Evolutionary conservation across 1,140 invertebrate species (phyloP), one percentile per base, ranked within the genome.

Genomic region (Theocolax elegans): DNA sequence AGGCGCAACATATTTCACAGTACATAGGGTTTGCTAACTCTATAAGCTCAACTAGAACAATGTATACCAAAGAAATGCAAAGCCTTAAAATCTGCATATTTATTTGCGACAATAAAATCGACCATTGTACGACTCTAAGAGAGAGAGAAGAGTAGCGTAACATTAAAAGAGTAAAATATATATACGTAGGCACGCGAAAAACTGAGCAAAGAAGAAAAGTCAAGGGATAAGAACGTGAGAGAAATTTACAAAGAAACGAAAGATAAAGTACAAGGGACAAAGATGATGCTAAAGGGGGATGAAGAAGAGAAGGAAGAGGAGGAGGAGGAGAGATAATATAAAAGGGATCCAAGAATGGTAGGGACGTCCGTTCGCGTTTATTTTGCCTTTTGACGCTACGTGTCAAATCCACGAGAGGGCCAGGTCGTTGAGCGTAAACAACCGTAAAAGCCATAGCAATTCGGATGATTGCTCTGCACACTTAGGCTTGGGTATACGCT

Each of bases 201-300:
- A 21, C 21, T 12, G 19, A 58, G n/a, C n/a, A 23, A 15, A 3
- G 31, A 1, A 12, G 9, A 0, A 42, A 46, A 48, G 19, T 3
- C 13, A 17, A 25, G 25, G 21, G 19, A 15, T 15, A 49, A 19
- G 31, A 49, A 63, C 44, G 42, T 63, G 59, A 63, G 44, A 35
- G 42, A 67, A 59, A 67, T 59, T 58, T 21, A 38, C 40, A 67
- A 67, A 58, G 19, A 19, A 6, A 2, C 23, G 48, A 23, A 51
- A 53, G 25, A 40, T 42, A 4, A 31, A 27, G 27, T n/a, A 51
- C 23, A 31, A 46, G 51, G 19, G 17, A 15, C 48, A 25, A 44
- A 19, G 42, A 35, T 3, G n/a, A 49, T n/a, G 42, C 48, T 40
- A 59, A 59, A 59, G 29, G 46, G 21, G 23, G n/a, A 44, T n/a